Evolutionary conservation across 2,888 invertebrate species (phyloP), one percentile per base, ranked within the genome.

Genomic region (Acleris sparsana): DNA sequence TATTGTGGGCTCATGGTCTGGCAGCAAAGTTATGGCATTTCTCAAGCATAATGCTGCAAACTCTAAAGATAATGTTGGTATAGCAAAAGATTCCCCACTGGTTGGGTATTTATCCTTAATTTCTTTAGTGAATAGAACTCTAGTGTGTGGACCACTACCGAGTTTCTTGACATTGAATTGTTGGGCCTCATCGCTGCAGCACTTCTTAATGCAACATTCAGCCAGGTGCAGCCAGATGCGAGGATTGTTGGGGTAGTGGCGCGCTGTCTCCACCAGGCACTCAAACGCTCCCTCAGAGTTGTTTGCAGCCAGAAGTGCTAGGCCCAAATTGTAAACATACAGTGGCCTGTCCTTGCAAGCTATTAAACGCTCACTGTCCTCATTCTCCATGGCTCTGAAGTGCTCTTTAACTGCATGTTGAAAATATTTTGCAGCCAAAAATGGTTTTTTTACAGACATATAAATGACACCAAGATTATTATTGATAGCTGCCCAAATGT

Each of bases 221-320:
- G 99, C 98, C 76, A 99, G 93, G 75, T 99, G 94, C 65, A 98
- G 91, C 99, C 99, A 99, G 49, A 99, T 93, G 63, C 97, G 93
- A 4, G 98, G 97, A 86, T 98, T 98, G 74, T 96, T 96, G 69
- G 97, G 97, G 78, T 96, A 97, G 66, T 96, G 95, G 71, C 97
- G 95, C 0, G 97, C 95, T 3, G 97, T 97, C 84, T 97, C 96
- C 16, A 97, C 95, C 52, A 99, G 94, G 83, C 97, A 98, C 79
- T 98, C 97, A 86, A 99, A 99, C 0, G 99, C 98, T 77, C 96
- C 96, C 69, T 94, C 93, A 0, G 97, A 95, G 75, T 97, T 95
- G 63, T 96, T 96, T 43, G 97, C 95, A 79, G 97, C 96, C 51
- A 99, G 93, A 75, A 98, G 92, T 18, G 97, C 94, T 62, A 99